These are phyloP conservation scores for Daboia siamensis DNA, from an alignment of 2,113 vertebrate species.

Conservation along the genomic window DNA sequence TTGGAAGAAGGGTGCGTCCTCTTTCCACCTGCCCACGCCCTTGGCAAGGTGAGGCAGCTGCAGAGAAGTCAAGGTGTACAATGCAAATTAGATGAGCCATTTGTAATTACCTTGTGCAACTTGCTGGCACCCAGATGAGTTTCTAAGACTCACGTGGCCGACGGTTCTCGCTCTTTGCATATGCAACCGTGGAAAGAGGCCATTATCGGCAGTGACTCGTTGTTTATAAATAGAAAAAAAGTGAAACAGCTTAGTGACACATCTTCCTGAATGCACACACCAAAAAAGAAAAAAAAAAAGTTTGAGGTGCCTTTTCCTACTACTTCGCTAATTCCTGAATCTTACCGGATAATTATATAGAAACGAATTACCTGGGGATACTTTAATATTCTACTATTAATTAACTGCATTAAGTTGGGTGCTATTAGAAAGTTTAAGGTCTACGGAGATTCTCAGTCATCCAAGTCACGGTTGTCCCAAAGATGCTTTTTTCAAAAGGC, in stretches of 20 bases:
- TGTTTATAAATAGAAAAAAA: constrained; percentile 10
- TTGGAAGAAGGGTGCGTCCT: no score
- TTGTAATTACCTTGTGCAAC: not conserved
- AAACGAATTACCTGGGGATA: no score
- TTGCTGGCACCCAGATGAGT: not conserved
- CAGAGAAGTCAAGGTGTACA: not conserved
- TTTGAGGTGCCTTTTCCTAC: not conserved
- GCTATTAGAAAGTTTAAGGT: not conserved
- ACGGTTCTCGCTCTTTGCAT: not conserved
- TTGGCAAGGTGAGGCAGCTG: not conserved
- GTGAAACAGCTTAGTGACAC: not conserved
- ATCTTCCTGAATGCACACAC: not conserved
- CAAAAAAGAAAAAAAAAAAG: not conserved
- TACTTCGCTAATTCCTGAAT: not conserved
- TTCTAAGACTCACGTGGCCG: not conserved
- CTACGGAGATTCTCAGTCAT: not conserved
- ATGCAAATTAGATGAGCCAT: not conserved
- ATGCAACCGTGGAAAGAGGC: not conserved
- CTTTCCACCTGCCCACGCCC: not conserved
- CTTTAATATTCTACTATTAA: not conserved
- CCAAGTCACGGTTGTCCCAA: not conserved
- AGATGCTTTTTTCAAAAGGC: not conserved
- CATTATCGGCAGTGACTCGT: not conserved
- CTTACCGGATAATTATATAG: not conserved
- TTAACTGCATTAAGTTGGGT: not conserved